Conservation (phyloP, 2,888 invertebrate species). For the Yponomeuta cagnagella region DNA sequence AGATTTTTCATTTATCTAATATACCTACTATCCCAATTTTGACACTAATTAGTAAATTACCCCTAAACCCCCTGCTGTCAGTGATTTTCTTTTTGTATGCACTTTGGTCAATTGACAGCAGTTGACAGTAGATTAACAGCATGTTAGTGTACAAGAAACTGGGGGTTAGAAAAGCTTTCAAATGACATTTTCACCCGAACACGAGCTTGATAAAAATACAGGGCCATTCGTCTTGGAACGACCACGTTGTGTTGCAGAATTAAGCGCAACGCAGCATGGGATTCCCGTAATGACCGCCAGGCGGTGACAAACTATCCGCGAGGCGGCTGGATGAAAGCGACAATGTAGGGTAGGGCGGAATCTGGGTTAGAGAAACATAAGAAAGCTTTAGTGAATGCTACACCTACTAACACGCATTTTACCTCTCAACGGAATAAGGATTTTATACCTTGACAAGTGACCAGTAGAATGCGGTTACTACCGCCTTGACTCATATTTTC, state of each 20-base stretch:
- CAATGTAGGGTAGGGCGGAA: constrained; percentile 5
- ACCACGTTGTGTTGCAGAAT: neutral
- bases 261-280: neutral
- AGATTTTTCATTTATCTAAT: no score
- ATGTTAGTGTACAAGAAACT: no score
- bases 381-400: neutral
- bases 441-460: neutral
- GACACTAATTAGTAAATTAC: no score
- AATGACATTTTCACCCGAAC: no score
- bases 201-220: no score
- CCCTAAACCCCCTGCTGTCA: no score
- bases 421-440: neutral
- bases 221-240: no score
- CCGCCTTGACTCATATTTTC: neutral
- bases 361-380: constrained; percentile 8
- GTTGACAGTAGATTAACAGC: no score
- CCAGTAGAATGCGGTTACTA: neutral
- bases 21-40: no score
- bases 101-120: no score
- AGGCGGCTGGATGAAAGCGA: constrained; percentile 4
- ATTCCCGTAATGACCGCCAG: constrained; percentile 4
- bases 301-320: neutral
- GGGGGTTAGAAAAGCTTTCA: no score
- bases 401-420: neutral
- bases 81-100: no score